Base-by-base conservation (phyloP, 2,888 invertebrate species). In the Sphaerolaimus hirsutus region DNA sequence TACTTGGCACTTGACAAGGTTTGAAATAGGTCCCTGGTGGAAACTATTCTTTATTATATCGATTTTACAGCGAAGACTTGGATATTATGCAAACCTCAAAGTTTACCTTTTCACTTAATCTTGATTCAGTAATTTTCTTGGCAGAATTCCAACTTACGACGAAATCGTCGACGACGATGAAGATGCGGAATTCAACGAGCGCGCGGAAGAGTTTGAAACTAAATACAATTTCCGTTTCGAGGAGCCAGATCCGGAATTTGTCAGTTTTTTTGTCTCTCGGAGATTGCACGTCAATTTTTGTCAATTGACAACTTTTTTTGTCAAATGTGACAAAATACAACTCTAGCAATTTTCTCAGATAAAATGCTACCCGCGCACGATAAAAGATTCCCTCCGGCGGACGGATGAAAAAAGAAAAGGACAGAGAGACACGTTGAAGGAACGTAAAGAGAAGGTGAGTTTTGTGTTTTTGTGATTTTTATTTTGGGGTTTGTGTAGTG, bases 221-320 rank as follows among this genome's bases (percentile, higher is more conserved):
- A 87, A 89, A 53, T 93, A 79, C 65, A 91, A 93, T 70, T 89
- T 86, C 65, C 74, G 93, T 51, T 93, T 79, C 65, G 89, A 97
- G 65, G 89, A 93, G 65, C 91, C 87, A 0, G 89, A 91, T 65
- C 75, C 78, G 43, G 83, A 87, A 55, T 87, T 68, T 60, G 68
- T 67, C 52, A 54, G 60, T 50, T 25, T 25, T 47, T 50, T 19
- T 21, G 48, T 50, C 32, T 48, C 50, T 43, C 27, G 23, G 22
- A 23, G 43, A 42, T n/a, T 14, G 19, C 10, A 19, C 7, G 12
- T 50, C 19, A 41, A 22, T 17, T 35, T 23, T 41, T 23, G 14
- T 50, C 26, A 46, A n/a, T 4, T n/a, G 3, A n/a, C 26, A 26
- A 26, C 24, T 12, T 32, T 27, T n/a, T 41, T 48, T 32, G 23